Evolutionary conservation across 2,113 vertebrate genomes (phyloP).

Genomic region (Calyptommatus sinebrachiatus): DNA sequence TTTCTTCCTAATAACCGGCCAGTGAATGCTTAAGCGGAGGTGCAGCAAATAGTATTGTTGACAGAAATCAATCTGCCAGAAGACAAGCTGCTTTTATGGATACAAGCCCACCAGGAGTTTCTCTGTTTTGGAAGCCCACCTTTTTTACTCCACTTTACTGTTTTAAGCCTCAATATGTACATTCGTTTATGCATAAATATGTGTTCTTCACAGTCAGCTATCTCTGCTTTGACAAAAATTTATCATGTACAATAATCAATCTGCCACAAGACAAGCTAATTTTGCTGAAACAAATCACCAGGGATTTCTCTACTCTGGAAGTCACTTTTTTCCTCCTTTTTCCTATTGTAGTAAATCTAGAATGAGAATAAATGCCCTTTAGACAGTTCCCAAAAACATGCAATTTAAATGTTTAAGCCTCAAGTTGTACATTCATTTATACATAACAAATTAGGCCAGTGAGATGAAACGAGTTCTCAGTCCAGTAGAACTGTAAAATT

Average conservation of each 20-base stretch:
- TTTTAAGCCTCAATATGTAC: too few species aligned
- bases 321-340: not conserved
- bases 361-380: not conserved
- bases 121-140: too few species aligned
- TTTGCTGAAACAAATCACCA: not conserved
- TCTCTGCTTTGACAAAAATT: not conserved
- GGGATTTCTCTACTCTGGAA: not conserved
- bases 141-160: too few species aligned
- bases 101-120: too few species aligned
- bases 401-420: not conserved
- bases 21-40: not conserved
- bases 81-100: too few species aligned
- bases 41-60: not conserved
- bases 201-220: not conserved
- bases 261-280: not conserved
- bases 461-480: not conserved
- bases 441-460: not conserved
- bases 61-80: too few species aligned
- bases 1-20: not conserved
- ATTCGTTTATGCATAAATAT: not conserved
- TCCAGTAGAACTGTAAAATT: not conserved
- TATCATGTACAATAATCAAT: not conserved
- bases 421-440: not conserved
- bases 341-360: too few species aligned
- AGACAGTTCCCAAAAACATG: not conserved